Base-by-base conservation (phyloP, 2,113 vertebrate genomes). In the Gymnarchus niloticus region DNA sequence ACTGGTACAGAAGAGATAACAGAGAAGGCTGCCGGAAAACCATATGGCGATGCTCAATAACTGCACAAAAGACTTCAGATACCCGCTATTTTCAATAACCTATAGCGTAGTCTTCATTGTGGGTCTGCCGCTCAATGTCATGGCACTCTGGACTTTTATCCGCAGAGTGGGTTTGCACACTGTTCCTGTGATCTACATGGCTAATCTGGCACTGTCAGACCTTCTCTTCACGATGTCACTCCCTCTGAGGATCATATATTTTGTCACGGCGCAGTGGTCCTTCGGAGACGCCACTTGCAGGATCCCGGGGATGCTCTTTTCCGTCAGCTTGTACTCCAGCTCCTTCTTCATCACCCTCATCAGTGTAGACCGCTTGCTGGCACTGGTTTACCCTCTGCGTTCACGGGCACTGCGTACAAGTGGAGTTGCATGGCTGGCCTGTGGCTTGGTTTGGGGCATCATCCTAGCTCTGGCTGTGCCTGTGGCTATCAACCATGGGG, bases 291-390 rank as follows among this genome's bases (percentile, higher is more conserved):
- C 44, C 28, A 46, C 6, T 0, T 94, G 93, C 59, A 56, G 87
- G 77, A 88, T 28, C 4, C 6, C 88, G 61, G 89, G 86, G 0
- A 90, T 90, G 89, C 73, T 93, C 21, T 92, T 94, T 61, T 84
- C 84, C 3, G 88, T 90, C 87, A 94, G 93, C 85, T 84, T 94
- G 52, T 89, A 89, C 61, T 89, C 91, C 61, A 92, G 92, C 65
- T 41, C 88, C 19, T 78, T 92, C 85, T 93, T 94, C 88, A 93
- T 94, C 89, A 94, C 93, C 78, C 90, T 92, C 83, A 93, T 94
- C 86, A 87, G 92, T 25, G 25, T 92, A 81, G 92, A 93, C 87
- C 89, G 93, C 10, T 86, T 94, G 51, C 83, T 94, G 83, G 93
- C 93, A 3, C 87, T 94, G 61, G 93, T 91, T 21, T 93, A 88